Conservation (phyloP, 2,797 vertebrate genomes). For the Cheirogaleus major region DNA sequence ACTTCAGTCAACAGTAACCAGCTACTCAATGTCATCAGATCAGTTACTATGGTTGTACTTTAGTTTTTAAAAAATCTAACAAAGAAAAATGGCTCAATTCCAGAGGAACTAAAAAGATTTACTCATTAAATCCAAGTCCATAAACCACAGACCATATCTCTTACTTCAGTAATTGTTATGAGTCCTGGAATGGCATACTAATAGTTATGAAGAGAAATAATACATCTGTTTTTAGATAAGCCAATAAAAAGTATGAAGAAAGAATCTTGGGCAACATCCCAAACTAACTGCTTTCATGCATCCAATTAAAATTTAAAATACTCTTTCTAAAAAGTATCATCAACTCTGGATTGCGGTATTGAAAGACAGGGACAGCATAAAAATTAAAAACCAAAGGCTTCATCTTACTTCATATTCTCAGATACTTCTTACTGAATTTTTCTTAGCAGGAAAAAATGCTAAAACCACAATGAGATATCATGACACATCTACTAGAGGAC, state of each 20-base stretch:
- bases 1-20: slow-evolving; percentile 80
- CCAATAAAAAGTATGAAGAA: slow-evolving; percentile 63
- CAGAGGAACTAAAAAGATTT: slow-evolving; percentile 68
- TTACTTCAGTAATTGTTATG: slow-evolving; percentile 72
- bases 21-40: slow-evolving; percentile 71
- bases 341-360: neutral
- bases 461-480: neutral
- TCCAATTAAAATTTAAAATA: slow-evolving; percentile 55
- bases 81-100: slow-evolving; percentile 53
- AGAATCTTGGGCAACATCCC: slow-evolving; percentile 51
- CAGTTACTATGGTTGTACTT: slow-evolving; percentile 74
- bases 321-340: slow-evolving; percentile 28
- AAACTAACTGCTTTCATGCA: slow-evolving; percentile 19
- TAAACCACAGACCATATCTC: slow-evolving; percentile 56
- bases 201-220: slow-evolving; percentile 62
- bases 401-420: neutral
- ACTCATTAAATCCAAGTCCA: slow-evolving; percentile 70
- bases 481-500: neutral
- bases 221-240: slow-evolving; percentile 57
- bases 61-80: slow-evolving; percentile 56
- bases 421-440: neutral
- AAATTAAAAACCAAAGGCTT: neutral
- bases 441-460: slow-evolving; percentile 10
- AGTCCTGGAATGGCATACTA: slow-evolving; percentile 76
- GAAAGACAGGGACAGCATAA: neutral